Evolutionary conservation across 2,888 invertebrate species (phyloP).

Genomic region (Aphelenchoides bicaudatus): DNA sequence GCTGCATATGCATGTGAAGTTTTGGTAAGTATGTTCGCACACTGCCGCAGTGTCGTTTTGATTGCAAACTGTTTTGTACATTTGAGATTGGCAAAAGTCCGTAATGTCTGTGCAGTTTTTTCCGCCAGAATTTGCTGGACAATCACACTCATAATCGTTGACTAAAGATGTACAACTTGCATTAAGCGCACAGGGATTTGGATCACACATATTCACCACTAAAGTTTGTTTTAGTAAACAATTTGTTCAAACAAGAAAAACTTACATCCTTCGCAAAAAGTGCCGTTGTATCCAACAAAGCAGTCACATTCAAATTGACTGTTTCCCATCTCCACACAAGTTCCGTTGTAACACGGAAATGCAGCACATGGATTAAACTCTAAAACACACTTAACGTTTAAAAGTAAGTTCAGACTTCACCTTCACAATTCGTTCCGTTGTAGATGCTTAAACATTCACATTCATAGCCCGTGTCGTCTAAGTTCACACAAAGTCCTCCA

Average conservation of each 20-base stretch:
- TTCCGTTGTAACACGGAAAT: slow-evolving; percentile 11
- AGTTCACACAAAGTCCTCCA: slow-evolving; percentile 4
- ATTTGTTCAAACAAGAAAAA: slow-evolving; percentile 1
- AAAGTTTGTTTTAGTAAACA: not conserved
- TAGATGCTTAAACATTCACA: slow-evolving; percentile 11
- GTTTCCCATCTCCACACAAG: not conserved
- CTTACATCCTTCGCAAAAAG: slow-evolving; percentile 12
- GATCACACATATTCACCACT: slow-evolving; percentile 22
- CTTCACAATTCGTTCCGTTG: slow-evolving; percentile 12
- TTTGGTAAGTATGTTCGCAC: not conserved
- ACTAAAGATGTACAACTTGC: slow-evolving; percentile 20
- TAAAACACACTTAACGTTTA: not conserved
- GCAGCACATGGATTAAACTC: slow-evolving; percentile 9
- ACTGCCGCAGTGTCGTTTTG: not conserved
- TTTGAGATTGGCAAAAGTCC: slow-evolving; percentile 1
- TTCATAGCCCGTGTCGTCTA: slow-evolving; percentile 15
- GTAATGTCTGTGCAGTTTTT: slow-evolving; percentile 16
- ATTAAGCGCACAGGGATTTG: slow-evolving; percentile 13
- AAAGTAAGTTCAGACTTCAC: not conserved
- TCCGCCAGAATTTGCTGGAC: slow-evolving; percentile 16
- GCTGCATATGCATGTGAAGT: slow-evolving; percentile 9
- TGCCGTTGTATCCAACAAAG: slow-evolving; percentile 17
- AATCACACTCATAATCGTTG: slow-evolving; percentile 20
- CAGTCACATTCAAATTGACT: slow-evolving; percentile 15
- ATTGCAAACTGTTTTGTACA: slow-evolving; percentile 13